phyloP scores from a whole-genome alignment of 2,113 vertebrate genomes.

The Pachyramphus minor region DNA sequence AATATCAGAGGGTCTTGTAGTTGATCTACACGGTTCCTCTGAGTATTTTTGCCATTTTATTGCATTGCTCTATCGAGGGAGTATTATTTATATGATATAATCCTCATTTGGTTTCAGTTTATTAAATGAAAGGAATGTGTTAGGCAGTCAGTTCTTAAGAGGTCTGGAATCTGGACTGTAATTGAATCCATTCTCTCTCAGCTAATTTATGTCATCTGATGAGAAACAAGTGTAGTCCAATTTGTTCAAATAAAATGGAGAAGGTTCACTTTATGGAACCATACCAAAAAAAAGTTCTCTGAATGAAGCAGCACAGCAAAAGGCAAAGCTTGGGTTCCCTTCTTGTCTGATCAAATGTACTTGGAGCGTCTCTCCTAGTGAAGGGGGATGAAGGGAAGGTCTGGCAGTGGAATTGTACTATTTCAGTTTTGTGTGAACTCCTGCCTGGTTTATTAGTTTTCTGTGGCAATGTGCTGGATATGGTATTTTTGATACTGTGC shows the following conservation, averaged over 20 bases:
- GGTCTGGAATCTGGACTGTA: slow-evolving; percentile 39
- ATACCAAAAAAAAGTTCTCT: background rate
- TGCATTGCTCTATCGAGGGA: background rate
- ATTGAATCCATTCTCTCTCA: slow-evolving; percentile 46
- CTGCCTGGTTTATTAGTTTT: background rate
- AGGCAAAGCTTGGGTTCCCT: background rate
- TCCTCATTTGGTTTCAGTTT: slow-evolving; percentile 54
- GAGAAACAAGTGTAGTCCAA: slow-evolving; percentile 41
- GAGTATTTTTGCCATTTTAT: slow-evolving; percentile 33
- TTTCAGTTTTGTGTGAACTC: background rate
- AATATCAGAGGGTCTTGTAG: background rate
- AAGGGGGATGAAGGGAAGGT: background rate
- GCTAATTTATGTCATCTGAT: slow-evolving; percentile 58
- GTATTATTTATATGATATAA: slow-evolving; percentile 52
- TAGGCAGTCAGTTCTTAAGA: slow-evolving; percentile 26
- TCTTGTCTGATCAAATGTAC: fast-evolving
- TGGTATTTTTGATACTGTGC: fast-evolving
- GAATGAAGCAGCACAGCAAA: background rate
- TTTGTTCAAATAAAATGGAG: slow-evolving; percentile 27
- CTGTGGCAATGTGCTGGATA: fast-evolving
- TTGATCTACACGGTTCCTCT: background rate
- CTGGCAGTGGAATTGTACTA: background rate
- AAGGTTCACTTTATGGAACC: background rate
- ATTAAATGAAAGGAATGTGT: slow-evolving; percentile 61
- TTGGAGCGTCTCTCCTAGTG: fast-evolving